These are phyloP conservation scores for Volucella inanis DNA, from an alignment of 2,888 invertebrate species.

Conservation along the genomic window DNA sequence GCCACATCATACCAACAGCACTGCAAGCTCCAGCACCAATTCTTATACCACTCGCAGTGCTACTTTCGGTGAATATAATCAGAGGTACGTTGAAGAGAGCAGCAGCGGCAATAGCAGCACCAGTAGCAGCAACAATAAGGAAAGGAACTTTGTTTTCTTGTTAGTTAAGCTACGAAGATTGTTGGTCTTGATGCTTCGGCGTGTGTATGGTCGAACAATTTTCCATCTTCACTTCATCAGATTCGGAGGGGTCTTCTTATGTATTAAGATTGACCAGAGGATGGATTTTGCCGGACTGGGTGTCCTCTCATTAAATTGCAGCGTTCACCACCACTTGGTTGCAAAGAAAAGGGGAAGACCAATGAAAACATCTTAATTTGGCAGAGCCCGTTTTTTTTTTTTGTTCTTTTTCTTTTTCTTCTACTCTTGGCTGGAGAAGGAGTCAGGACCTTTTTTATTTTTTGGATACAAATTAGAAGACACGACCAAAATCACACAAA, in stretches of 20 bases:
- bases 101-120: not conserved
- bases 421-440: constrained; percentile 49
- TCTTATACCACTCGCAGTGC: not conserved
- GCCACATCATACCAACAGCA: constrained; percentile 8
- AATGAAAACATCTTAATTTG: constrained; percentile 71
- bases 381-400: constrained; percentile 60
- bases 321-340: constrained; percentile 27
- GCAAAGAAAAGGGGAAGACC: not conserved
- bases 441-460: constrained; percentile 30
- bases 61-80: constrained; percentile 62
- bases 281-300: constrained; percentile 24
- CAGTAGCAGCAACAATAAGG: constrained; percentile 40
- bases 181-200: constrained; percentile 38
- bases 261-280: constrained; percentile 42
- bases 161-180: constrained; percentile 61
- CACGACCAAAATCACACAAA: constrained; percentile 75
- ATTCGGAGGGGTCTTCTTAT: constrained; percentile 12
- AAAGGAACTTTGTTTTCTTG: constrained; percentile 68
- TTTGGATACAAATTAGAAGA: constrained; percentile 71
- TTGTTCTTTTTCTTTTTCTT: constrained; percentile 24
- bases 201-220: constrained; percentile 70
- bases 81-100: constrained; percentile 52
- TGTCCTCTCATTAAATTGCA: constrained; percentile 66
- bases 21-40: no score
- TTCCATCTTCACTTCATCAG: constrained; percentile 60